phyloP scores from a whole-genome alignment of 2,888 invertebrate genomes.

The Lamellibrachia columna region DNA sequence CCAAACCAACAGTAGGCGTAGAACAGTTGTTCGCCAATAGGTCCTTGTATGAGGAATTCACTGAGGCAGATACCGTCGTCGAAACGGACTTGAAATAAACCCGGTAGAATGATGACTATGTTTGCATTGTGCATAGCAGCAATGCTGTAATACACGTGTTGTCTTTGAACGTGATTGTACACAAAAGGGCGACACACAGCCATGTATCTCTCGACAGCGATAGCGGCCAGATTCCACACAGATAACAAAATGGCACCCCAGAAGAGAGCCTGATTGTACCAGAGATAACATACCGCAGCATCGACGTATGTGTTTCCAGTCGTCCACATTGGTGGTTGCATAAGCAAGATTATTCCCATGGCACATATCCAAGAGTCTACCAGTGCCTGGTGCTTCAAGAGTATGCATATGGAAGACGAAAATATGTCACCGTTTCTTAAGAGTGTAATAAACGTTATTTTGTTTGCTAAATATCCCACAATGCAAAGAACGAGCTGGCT shows the following conservation, averaged over 20 bases:
- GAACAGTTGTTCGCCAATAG: not conserved
- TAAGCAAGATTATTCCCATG: slow-evolving; percentile 6
- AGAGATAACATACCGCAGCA: not conserved
- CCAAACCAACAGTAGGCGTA: not conserved
- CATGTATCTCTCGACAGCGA: not conserved
- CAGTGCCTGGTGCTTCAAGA: not conserved
- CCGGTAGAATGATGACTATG: not conserved
- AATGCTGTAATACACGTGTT: not conserved
- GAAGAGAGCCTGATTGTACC: not conserved
- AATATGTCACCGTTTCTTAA: not conserved
- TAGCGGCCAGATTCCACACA: not conserved
- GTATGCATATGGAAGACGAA: not conserved
- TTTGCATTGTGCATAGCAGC: not conserved
- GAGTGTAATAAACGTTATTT: not conserved
- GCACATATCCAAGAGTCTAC: not conserved
- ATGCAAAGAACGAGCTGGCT: not conserved
- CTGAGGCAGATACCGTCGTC: not conserved
- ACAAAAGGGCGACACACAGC: not conserved
- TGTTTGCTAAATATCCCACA: not conserved
- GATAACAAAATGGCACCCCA: not conserved
- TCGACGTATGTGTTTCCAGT: not conserved
- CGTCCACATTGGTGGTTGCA: slow-evolving; percentile 6
- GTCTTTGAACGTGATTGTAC: not conserved
- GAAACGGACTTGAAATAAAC: not conserved
- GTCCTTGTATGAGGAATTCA: not conserved